phyloP scores from a whole-genome alignment of 2,888 invertebrate species.

The Volucella bombylans region DNA sequence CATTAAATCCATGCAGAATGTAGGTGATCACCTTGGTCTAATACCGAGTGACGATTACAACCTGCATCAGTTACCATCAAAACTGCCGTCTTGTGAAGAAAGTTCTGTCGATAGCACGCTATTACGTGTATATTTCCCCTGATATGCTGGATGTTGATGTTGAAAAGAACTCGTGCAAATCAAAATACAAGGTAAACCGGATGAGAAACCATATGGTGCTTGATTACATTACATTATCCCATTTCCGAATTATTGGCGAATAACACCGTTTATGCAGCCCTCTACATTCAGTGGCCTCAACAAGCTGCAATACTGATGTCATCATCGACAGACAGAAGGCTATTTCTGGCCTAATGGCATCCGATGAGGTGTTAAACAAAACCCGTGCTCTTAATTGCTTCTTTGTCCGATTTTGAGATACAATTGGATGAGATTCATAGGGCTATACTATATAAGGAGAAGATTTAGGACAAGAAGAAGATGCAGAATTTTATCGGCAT shows the following conservation, averaged over 20 bases:
- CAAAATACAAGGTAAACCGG: slow-evolving; percentile 75
- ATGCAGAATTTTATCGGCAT: too few relatives aligned
- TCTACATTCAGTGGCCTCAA: too few relatives aligned
- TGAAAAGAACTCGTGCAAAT: slow-evolving; percentile 75
- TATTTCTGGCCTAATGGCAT: slow-evolving; percentile 88
- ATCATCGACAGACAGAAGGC: slow-evolving; percentile 93
- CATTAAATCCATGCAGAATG: slow-evolving; percentile 88
- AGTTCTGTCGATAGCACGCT: too few relatives aligned
- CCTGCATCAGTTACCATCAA: slow-evolving; percentile 90
- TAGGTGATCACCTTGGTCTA: slow-evolving; percentile 88
- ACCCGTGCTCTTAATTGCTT: slow-evolving; percentile 87
- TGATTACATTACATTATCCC: slow-evolving; percentile 94
- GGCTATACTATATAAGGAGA: too few relatives aligned
- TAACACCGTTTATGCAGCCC: too few relatives aligned
- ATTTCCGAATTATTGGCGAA: too few relatives aligned
- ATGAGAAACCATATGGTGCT: slow-evolving; percentile 93
- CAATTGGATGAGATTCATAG: slow-evolving; percentile 96
- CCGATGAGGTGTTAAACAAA: slow-evolving; percentile 86
- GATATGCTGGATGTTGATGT: slow-evolving; percentile 81
- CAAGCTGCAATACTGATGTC: too few relatives aligned
- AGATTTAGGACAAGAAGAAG: too few relatives aligned
- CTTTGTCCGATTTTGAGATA: slow-evolving; percentile 96
- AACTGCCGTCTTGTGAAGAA: too few relatives aligned
- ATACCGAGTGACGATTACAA: slow-evolving; percentile 87
- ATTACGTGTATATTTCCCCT: slow-evolving; percentile 87